Base-by-base conservation (phyloP, 2,113 vertebrate genomes). In the Stictonetta naevosa region DNA sequence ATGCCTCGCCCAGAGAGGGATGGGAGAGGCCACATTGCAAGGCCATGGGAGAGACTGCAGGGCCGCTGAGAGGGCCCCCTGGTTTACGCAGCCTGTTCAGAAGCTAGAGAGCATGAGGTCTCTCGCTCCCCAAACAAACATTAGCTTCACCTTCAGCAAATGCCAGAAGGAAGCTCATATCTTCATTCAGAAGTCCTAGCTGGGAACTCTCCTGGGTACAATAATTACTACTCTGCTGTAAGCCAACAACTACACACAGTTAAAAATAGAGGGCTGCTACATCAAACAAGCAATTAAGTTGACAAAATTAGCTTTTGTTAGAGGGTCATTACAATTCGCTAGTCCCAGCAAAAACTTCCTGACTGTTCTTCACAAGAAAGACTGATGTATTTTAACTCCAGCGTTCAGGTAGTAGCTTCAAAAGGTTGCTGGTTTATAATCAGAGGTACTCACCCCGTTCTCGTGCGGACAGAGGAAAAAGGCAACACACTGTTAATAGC, bases 251-350 rank as follows among this genome's bases (percentile, higher is more conserved):
- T 83, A 83, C 64, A 88, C 81, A 88, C 63, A 88, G 91, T 92
- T 86, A 88, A 90, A 95, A 97, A 93, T 79, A 94, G 83, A 96
- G 72, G 88, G 50, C 83, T 87, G 74, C 62, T 93, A 78, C 81
- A 96, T 92, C 94, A 88, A 92, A 79, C 82, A 90, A 90, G 91
- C 85, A 92, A 95, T 96, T 96, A 95, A 91, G 92, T 56, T 91
- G 93, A 94, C 95, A 95, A 93, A 97, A 97, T 96, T 94, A 96
- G 94, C 84, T 91, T 91, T 93, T 93, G 20, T 88, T 93, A 94
- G 73, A 95, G 59, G 76, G 93, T 89, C 91, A 92, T 84, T 96
- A 91, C 55, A 88, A 94, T 95, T 91, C 86, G 91, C 83, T 84
- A 80, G 80, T 77, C 46, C 80, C 86, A 95, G 90, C 80, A 96